These are phyloP conservation scores for Pseudorhombus dupliciocellatus DNA, from an alignment of 2,113 vertebrate species.

Conservation along the genomic window DNA sequence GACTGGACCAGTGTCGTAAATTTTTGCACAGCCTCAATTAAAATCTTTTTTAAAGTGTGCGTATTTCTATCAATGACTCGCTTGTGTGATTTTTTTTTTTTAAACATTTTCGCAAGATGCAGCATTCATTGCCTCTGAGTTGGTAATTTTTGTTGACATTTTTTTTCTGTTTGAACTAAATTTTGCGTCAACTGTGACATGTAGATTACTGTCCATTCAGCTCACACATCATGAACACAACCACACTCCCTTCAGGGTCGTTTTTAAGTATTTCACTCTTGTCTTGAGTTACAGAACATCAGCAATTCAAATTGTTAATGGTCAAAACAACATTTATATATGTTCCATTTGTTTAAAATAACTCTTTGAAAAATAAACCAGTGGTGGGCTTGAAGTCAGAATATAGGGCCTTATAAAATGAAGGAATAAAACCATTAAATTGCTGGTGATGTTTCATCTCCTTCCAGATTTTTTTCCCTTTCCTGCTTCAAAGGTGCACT, in stretches of 20 bases:
- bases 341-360: constrained; percentile 46
- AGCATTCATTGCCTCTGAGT: constrained; percentile 26
- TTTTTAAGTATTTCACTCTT: neutral
- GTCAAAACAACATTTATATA: constrained; percentile 47
- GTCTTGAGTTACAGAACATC: neutral
- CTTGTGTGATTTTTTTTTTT: constrained; percentile 53
- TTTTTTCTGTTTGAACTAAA: constrained; percentile 26
- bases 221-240: neutral
- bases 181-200: constrained; percentile 15
- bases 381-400: constrained; percentile 52
- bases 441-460: constrained; percentile 73
- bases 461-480: constrained; percentile 58
- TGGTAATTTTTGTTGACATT: constrained; percentile 46
- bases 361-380: constrained; percentile 28
- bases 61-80: constrained; percentile 59
- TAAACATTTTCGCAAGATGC: constrained; percentile 51
- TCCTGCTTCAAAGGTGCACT: constrained; percentile 60
- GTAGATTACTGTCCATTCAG: constrained; percentile 3
- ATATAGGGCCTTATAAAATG: constrained; percentile 68
- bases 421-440: constrained; percentile 40
- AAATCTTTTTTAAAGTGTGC: constrained; percentile 16
- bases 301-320: constrained; percentile 37
- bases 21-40: constrained; percentile 21
- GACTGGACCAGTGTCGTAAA: constrained; percentile 20
- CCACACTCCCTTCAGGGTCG: neutral